phyloP scores from a whole-genome alignment of 2,888 invertebrate species.

The Epinotia ramella region DNA sequence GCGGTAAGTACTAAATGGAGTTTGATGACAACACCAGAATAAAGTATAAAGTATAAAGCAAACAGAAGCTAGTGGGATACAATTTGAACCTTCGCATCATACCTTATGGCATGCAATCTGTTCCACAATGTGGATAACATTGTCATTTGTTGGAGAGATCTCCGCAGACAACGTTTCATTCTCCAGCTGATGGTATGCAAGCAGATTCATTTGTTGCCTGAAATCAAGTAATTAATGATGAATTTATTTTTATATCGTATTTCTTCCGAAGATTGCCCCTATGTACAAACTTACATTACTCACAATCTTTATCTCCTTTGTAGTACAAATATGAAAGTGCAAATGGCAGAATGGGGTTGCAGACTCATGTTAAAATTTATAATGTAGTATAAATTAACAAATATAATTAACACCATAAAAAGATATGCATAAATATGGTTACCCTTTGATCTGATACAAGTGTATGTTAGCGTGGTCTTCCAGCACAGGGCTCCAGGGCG shows the following conservation, averaged over 20 bases:
- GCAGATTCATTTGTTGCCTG: conserved; percentile 89
- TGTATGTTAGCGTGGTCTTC: conserved; percentile 96
- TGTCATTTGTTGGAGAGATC: conserved; percentile 89
- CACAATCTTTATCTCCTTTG: no score
- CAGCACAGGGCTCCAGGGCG: conserved; percentile 96
- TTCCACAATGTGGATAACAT: conserved; percentile 91
- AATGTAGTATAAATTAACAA: no score
- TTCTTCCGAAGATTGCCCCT: no score
- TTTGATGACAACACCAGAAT: no score
- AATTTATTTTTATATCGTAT: no score
- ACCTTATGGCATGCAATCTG: conserved; percentile 88
- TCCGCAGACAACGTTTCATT: conserved; percentile 94
- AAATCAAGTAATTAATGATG: conserved; percentile 46
- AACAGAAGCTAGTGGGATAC: no score
- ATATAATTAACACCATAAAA: no score
- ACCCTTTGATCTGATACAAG: conserved; percentile 91
- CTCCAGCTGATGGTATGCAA: conserved; percentile 94
- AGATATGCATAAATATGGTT: conserved; percentile 30
- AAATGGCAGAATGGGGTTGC: not conserved
- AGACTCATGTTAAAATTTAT: no score
- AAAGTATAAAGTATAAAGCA: no score
- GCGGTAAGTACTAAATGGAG: not conserved
- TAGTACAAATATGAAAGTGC: no score
- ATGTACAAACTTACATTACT: no score
- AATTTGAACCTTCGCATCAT: conserved; percentile 6